Conservation (phyloP, 2,888 invertebrate genomes). For the Plagodis pulveraria region DNA sequence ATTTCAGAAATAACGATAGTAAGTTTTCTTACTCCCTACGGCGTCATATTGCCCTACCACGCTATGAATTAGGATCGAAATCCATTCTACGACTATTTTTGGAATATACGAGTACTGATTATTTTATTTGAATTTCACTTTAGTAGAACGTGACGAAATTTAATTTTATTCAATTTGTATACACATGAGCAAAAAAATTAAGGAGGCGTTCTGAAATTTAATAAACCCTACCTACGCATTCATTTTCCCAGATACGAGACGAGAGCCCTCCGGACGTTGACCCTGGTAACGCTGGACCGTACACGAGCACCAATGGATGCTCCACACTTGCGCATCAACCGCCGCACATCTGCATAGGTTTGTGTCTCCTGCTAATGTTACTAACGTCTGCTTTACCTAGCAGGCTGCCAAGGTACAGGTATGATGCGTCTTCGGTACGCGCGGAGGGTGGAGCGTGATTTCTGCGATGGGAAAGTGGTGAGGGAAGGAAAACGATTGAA, state of each 20-base stretch:
- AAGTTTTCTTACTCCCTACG: no score
- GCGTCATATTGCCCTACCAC: no score
- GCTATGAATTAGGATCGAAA: no score
- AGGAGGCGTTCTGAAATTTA: no score
- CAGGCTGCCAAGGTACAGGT: conserved; percentile 49
- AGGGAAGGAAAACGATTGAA: conserved; percentile 1
- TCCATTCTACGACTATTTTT: no score
- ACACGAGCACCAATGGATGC: conserved; percentile 62
- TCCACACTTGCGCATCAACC: conserved; percentile 56
- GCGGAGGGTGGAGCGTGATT: conserved; percentile 16
- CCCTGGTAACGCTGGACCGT: conserved; percentile 50
- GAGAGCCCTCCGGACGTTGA: conserved; percentile 58
- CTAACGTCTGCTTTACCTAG: conserved; percentile 60
- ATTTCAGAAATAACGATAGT: no score
- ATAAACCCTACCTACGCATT: background rate
- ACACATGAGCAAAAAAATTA: no score
- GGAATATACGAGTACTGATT: no score
- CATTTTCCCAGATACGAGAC: conserved; percentile 69
- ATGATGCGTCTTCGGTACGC: conserved; percentile 9
- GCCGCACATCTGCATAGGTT: conserved; percentile 80
- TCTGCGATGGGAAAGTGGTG: conserved; percentile 7
- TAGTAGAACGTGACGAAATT: no score
- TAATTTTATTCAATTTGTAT: no score
- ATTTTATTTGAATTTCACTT: no score
- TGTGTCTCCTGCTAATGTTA: conserved; percentile 76